These are phyloP conservation scores for Eciton burchellii DNA, from an alignment of 1,140 invertebrate genomes.

Conservation along the genomic window DNA sequence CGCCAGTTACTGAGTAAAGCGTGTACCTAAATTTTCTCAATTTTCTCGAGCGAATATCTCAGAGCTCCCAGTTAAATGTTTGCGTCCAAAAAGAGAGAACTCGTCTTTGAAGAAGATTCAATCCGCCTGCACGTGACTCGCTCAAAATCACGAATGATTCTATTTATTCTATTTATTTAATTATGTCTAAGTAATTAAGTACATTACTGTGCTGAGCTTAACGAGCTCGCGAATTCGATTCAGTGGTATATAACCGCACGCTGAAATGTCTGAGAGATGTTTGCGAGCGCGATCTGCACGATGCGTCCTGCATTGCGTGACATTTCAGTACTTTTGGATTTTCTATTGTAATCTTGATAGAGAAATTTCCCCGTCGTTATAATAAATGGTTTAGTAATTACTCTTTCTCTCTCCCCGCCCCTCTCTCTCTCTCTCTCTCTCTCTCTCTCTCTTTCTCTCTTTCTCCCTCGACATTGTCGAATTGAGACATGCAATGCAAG, in stretches of 20 bases:
- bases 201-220: not conserved
- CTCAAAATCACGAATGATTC: constrained; percentile 52
- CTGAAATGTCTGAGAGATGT: not conserved
- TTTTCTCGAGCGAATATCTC: constrained; percentile 32
- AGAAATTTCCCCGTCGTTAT: constrained; percentile 14
- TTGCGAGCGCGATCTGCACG: no score
- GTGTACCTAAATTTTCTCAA: constrained; percentile 31
- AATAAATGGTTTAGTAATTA: constrained; percentile 1
- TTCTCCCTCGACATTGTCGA: not conserved
- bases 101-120: not conserved
- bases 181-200: constrained; percentile 3
- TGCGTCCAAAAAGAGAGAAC: constrained; percentile 21
- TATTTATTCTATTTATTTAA: constrained; percentile 62
- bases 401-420: no score
- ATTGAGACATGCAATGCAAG: constrained; percentile 14
- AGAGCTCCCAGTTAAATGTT: constrained; percentile 58
- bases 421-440: no score
- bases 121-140: constrained; percentile 32
- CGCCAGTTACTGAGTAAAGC: not conserved
- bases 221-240: constrained; percentile 13
- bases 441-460: no score
- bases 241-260: not conserved
- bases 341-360: not conserved
- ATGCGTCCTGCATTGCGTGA: not conserved
- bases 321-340: not conserved